Percentiles rank a stretch among this genome's conserved stretches.
Evolutionary conservation across 2,797 vertebrate species (phyloP).

Genomic region (Orestias chungarensis): DNA sequence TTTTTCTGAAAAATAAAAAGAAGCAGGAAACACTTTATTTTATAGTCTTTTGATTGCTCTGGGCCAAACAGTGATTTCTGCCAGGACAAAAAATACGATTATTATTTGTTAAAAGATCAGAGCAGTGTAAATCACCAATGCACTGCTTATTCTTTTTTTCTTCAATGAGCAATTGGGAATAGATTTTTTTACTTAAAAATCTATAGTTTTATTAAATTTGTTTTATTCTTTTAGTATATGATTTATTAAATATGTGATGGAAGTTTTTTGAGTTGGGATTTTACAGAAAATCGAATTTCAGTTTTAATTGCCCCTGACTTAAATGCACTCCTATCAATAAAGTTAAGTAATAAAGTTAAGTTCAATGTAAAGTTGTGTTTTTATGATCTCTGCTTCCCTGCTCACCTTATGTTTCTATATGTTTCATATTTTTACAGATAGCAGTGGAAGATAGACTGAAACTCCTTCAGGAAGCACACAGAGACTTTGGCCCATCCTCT

Average conservation of each 20-base stretch:
- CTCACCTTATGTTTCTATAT: conserved; percentile 21
- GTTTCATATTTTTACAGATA: conserved; percentile 75
- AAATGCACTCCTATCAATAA: conserved; percentile 38
- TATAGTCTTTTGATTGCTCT: background rate
- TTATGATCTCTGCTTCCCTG: conserved; percentile 7
- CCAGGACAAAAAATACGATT: background rate
- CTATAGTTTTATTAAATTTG: background rate
- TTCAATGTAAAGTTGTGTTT: conserved; percentile 34
- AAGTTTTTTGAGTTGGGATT: conserved; percentile 9
- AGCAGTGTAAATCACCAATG: background rate
- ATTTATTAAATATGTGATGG: conserved; percentile 3
- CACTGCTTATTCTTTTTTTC: background rate
- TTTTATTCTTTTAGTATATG: background rate
- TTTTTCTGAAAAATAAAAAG: background rate
- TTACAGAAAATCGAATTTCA: conserved; percentile 21
- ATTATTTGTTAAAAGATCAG: background rate
- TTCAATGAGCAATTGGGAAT: background rate
- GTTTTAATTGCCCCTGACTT: conserved; percentile 36
- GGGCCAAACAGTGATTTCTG: background rate
- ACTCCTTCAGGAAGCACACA: conserved; percentile 91
- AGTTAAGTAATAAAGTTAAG: conserved; percentile 26
- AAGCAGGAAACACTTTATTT: background rate
- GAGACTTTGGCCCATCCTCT: conserved; percentile 93
- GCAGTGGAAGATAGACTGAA: conserved; percentile 93
- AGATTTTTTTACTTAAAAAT: background rate